Base-by-base conservation (phyloP, 2,113 vertebrate genomes). In the Mionectes macconnelli region DNA sequence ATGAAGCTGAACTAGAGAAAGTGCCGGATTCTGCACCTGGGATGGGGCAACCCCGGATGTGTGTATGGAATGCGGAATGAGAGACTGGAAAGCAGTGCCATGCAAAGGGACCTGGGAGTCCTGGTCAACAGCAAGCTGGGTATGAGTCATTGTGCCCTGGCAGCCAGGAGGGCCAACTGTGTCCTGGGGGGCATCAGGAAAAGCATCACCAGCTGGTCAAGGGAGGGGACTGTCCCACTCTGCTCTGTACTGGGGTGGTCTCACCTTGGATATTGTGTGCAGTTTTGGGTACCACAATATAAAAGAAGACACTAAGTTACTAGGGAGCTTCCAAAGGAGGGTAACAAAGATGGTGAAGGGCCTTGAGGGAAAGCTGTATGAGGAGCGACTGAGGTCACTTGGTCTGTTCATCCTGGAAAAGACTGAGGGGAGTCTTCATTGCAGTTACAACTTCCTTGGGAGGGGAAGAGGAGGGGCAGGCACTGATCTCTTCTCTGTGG, bases 171-270 rank as follows among this genome's bases (percentile, higher is more conserved):
- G 59, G 59, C 15, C 35, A 60, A 60, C 57, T 10, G 0, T 60
- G 24, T 39, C 59, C 24, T 27, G 35, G 24, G 24, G 33, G 35
- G 17, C 37, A 40, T 40, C 59, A 62, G 37, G 25, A 11, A 62
- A 27, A 40, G 37, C 37, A 62, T 40, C 5, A 0, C 37, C 59
- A 40, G 59, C 8, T 2, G 1, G 37, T 28, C 4, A 2, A 40
- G 59, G 25, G 59, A 20, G 18, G 25, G 7, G 59, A 40, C 3
- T 39, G 59, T 62, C 57, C 57, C 2, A 2, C 24, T 62, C 17
- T 62, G 59, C 59, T 62, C 37, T 28, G 59, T 25, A 19, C 37
- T 39, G 59, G 16, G 5, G 59, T 5, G 3, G 35, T 25, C 37
- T 40, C 25, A 62, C 60, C 60, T 62, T 8, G 37, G 11, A 30